Conservation (phyloP, 2,888 invertebrate species). For the Colletes collaris region DNA sequence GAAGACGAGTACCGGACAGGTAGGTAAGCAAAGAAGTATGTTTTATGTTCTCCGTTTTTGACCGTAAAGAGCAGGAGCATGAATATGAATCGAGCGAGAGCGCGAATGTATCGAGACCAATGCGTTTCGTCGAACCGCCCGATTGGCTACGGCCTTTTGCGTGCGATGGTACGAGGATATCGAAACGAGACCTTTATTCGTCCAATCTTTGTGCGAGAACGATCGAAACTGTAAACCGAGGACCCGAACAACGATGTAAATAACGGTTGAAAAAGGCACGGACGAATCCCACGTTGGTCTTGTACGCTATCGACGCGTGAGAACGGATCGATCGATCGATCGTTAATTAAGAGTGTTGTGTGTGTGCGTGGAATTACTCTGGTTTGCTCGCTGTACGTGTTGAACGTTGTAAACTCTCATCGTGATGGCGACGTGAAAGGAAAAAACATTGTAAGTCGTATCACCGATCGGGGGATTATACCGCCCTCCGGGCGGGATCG, state of each 20-base stretch:
- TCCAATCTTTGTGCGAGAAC: background rate
- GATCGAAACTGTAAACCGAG: no score
- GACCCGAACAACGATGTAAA: no score
- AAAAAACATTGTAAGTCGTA: constrained; percentile 12
- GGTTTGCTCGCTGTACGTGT: constrained; percentile 31
- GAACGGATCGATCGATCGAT: background rate
- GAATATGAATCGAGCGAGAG: constrained; percentile 16
- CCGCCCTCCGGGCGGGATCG: constrained; percentile 19
- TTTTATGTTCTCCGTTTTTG: constrained; percentile 59
- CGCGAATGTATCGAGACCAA: background rate
- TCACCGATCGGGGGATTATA: background rate
- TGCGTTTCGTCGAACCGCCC: background rate
- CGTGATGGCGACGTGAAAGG: constrained; percentile 4
- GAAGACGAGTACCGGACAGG: constrained; percentile 57
- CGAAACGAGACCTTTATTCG: constrained; percentile 3
- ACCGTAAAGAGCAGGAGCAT: constrained; percentile 26
- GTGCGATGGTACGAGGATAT: background rate
- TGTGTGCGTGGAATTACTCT: constrained; percentile 16
- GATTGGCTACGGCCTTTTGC: background rate
- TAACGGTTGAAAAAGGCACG: no score
- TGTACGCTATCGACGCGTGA: background rate
- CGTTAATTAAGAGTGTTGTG: constrained; percentile 29
- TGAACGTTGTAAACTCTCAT: constrained; percentile 5
- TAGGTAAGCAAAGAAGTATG: constrained; percentile 73
- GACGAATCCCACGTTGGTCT: background rate